These are phyloP conservation scores for Oceanites oceanicus DNA, from an alignment of 2,113 vertebrate species.

Conservation along the genomic window DNA sequence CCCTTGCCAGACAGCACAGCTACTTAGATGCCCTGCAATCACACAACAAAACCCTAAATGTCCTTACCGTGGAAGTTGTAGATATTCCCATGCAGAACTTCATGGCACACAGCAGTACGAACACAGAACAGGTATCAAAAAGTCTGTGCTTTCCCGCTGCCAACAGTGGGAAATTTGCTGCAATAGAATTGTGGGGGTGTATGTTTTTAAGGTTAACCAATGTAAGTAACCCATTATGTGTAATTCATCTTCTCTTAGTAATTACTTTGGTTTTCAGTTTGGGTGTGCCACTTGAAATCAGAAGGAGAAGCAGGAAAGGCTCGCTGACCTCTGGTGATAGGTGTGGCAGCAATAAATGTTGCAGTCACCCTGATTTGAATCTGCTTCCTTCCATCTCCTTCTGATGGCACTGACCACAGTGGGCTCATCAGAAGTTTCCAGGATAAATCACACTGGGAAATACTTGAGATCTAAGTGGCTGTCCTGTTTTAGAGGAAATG, in stretches of 20 bases:
- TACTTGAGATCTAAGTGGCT: not conserved
- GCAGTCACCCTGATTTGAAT: too few relatives aligned
- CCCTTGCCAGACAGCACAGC: not conserved
- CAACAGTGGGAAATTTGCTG: not conserved
- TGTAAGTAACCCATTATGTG: not conserved
- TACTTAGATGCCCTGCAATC: not conserved
- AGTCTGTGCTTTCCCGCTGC: not conserved
- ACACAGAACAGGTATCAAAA: not conserved
- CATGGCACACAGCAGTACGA: not conserved
- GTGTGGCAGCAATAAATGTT: not conserved
- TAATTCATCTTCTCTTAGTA: not conserved
- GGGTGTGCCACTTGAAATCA: not conserved
- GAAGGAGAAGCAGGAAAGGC: not conserved
- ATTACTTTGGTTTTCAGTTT: rapidly evolving
- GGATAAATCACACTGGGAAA: not conserved
- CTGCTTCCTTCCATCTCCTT: not conserved
- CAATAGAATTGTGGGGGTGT: not conserved
- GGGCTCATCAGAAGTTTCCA: not conserved
- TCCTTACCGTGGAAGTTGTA: not conserved
- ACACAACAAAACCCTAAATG: not conserved
- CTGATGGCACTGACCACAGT: not conserved
- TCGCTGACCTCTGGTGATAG: not conserved
- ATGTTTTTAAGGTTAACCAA: not conserved
- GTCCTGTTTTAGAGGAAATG: not conserved
- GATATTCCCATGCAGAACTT: not conserved